These are phyloP conservation scores for Menidia menidia DNA, from an alignment of 2,797 vertebrate species.

Conservation along the genomic window DNA sequence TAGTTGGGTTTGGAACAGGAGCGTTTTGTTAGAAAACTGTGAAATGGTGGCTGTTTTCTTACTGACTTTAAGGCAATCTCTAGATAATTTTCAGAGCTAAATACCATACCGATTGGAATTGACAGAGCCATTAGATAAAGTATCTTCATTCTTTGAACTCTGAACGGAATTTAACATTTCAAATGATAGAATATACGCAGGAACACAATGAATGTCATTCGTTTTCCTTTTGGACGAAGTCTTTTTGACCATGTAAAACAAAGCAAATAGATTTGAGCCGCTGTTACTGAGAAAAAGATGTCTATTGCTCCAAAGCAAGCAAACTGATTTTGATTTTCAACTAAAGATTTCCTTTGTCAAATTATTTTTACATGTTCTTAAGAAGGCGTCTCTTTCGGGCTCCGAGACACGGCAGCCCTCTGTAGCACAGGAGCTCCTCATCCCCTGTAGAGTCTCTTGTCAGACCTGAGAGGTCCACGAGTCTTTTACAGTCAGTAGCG, in stretches of 20 bases:
- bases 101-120: too few species aligned
- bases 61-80: too few species aligned
- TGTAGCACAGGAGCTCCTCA: slow-evolving; percentile 58
- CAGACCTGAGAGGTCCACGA: slow-evolving; percentile 31
- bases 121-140: too few species aligned
- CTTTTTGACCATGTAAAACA: too few species aligned
- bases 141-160: background rate
- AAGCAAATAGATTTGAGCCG: too few species aligned
- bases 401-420: slow-evolving; percentile 43
- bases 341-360: background rate
- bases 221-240: background rate
- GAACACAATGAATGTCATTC: background rate
- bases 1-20: too few species aligned
- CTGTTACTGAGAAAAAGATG: background rate
- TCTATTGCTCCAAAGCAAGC: background rate
- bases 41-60: too few species aligned
- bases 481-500: slow-evolving; percentile 20
- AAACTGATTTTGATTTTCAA: background rate
- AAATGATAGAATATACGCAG: too few species aligned
- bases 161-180: background rate
- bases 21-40: too few species aligned
- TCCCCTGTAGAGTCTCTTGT: slow-evolving; percentile 13
- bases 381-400: too few species aligned
- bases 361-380: too few species aligned
- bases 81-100: too few species aligned